Conservation (phyloP, 2,888 invertebrate species). For the Yponomeuta sedellus region DNA sequence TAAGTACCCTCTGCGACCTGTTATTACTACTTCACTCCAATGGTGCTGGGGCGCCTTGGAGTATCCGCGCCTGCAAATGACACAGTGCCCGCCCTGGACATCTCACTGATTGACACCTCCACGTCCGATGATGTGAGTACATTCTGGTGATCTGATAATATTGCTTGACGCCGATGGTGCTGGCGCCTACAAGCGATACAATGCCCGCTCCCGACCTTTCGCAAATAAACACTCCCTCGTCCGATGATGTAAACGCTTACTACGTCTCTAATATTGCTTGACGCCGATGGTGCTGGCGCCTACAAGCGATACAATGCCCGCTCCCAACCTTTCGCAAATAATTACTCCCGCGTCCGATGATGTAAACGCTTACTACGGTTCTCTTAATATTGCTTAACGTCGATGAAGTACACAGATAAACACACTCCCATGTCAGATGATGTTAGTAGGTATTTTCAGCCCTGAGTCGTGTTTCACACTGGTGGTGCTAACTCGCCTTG, state of each 20-base stretch:
- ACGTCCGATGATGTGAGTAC: constrained; percentile 58
- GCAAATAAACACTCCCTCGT: constrained; percentile 53
- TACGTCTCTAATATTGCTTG: not conserved
- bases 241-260: no score
- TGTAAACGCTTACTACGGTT: no score
- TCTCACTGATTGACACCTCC: constrained; percentile 57
- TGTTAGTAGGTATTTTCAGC: no score
- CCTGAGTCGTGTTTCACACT: no score
- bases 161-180: not conserved
- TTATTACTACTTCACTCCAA: not conserved
- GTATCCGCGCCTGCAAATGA: constrained; percentile 19
- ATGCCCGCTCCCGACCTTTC: constrained; percentile 49
- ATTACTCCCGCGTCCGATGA: constrained; percentile 55
- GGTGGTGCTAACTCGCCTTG: no score
- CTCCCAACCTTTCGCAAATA: constrained; percentile 58
- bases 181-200: constrained; percentile 23
- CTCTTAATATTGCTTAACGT: not conserved
- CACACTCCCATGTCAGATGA: no score
- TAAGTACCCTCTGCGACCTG: constrained; percentile 33
- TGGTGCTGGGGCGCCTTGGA: not conserved
- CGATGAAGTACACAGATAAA: not conserved
- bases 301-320: constrained; percentile 24
- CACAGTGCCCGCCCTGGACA: constrained; percentile 43
- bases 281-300: constrained; percentile 20
- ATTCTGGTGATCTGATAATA: not conserved